These are phyloP conservation scores for Neodon shergylaensis DNA, from an alignment of 2,113 vertebrate genomes.

Conservation along the genomic window DNA sequence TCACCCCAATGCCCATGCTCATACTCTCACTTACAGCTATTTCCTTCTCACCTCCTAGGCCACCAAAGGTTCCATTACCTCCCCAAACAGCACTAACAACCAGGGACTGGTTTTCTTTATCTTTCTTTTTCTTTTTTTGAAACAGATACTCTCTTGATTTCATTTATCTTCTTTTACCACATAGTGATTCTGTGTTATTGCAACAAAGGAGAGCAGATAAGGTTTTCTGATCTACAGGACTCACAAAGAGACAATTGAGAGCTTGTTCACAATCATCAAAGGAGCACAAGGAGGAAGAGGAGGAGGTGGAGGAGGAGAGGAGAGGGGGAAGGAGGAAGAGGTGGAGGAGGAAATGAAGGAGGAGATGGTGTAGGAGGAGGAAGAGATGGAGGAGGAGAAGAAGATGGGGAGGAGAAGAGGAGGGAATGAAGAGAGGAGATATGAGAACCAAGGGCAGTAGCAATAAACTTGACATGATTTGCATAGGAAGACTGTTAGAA, in stretches of 20 bases:
- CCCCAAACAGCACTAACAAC: not conserved
- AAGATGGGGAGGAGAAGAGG: not conserved
- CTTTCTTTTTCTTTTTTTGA: not conserved
- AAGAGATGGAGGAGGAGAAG: fast-evolving
- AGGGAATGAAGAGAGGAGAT: no score
- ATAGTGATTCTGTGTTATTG: not conserved
- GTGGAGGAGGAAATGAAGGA: not conserved
- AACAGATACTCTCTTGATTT: not conserved
- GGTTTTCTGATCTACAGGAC: not conserved
- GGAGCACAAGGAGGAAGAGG: not conserved
- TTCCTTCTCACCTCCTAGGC: not conserved
- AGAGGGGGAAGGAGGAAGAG: not conserved
- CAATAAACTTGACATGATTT: not conserved
- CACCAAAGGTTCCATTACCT: not conserved
- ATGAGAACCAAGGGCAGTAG: not conserved
- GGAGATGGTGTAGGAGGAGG: not conserved
- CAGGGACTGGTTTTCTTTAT: not conserved
- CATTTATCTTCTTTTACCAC: conserved; percentile 5
- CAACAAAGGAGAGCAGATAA: not conserved
- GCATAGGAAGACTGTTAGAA: not conserved
- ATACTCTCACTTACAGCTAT: not conserved
- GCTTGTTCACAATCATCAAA: not conserved
- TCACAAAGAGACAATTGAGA: not conserved
- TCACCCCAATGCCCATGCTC: not conserved
- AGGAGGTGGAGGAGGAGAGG: no score